Evolutionary conservation across 2,797 vertebrate species (phyloP), one percentile per base, ranked within the genome.

Genomic region (Xenopus petersii): DNA sequence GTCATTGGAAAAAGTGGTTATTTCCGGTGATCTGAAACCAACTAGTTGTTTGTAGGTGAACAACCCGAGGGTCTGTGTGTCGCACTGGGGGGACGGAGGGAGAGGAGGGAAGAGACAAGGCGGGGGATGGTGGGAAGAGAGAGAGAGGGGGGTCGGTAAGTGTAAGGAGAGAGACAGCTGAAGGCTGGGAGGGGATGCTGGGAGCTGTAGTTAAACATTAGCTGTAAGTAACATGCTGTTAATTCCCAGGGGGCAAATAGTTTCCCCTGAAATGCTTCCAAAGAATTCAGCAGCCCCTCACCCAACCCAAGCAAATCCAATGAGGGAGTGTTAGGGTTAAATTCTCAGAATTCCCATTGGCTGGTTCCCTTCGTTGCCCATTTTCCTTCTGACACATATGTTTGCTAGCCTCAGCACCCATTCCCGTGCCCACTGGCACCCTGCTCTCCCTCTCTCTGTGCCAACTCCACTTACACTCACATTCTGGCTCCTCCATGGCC

Each of bases 361-460:
- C 10, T 80, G 82, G 79, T 56, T 76, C 30, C 33, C 61, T 81
- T 59, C 69, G 47, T 74, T 79, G 71, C 81, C 70, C 81, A 64
- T 2, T 30, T 30, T 30, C 26, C 26, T 4, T 30, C 26, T 30
- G 3, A 42, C 36, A 42, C 85, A 84, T 82, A 82, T 81, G 84
- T 62, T 84, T 82, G 83, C 80, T 77, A 1, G 46, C 83, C 82
- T 79, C 80, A 46, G 76, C 77, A 83, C 60, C 16, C 68, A 60
- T 60, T 80, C 86, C 86, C 75, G 56, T 79, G 84, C 62, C 16
- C 68, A 60, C 59, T 81, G 87, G 79, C 77, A 76, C 80, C 75
- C 72, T 47, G 83, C 48, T 49, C 48, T 51, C 49, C 5, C 49
- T 9, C 4, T 30, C 36, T 9, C 36, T 7, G 36, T 42, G 36